A percentile compares a stretch with the other conserved stretches of the same genome.
These are phyloP conservation scores for Epistrophella euchroma DNA, from an alignment of 2,888 invertebrate species.

Conservation along the genomic window DNA sequence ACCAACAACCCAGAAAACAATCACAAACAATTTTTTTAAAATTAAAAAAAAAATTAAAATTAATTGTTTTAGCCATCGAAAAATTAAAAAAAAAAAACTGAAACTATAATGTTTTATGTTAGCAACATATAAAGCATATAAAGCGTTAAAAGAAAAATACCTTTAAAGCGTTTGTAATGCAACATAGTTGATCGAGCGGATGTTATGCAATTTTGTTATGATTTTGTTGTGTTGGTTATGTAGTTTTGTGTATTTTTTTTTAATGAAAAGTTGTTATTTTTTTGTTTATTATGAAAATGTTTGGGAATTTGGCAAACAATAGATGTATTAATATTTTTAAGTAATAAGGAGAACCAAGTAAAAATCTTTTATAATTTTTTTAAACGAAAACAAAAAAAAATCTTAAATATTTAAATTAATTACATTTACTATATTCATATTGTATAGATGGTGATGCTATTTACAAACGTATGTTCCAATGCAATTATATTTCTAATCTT, in stretches of 20 bases:
- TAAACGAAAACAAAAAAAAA: slow-evolving; percentile 26
- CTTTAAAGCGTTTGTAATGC: slow-evolving; percentile 51
- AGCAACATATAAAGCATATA: slow-evolving; percentile 62
- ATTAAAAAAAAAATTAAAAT: slow-evolving; percentile 4
- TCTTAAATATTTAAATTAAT: not conserved
- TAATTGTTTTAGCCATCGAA: slow-evolving; percentile 28
- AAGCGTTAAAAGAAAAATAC: slow-evolving; percentile 48
- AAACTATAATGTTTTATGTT: slow-evolving; percentile 57
- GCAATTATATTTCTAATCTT: too few relatives aligned
- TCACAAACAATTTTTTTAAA: slow-evolving; percentile 30
- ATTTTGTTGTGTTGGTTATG: slow-evolving; percentile 59
- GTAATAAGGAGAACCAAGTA: slow-evolving; percentile 73
- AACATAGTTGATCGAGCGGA: slow-evolving; percentile 56
- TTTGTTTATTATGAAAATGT: slow-evolving; percentile 13
- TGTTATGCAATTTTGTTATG: slow-evolving; percentile 61
- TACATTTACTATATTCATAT: too few relatives aligned
- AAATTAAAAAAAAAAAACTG: slow-evolving; percentile 17
- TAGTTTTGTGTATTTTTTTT: slow-evolving; percentile 44
- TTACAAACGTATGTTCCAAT: too few relatives aligned
- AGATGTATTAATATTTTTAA: slow-evolving; percentile 30
- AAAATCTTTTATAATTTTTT: slow-evolving; percentile 44
- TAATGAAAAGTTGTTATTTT: slow-evolving; percentile 23
- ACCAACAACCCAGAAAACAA: slow-evolving; percentile 74
- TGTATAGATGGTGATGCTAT: too few relatives aligned
- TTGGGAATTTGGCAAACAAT: slow-evolving; percentile 50